Evolutionary conservation across 2,888 invertebrate genomes (phyloP).

Genomic region (Limnephilus auricula): DNA sequence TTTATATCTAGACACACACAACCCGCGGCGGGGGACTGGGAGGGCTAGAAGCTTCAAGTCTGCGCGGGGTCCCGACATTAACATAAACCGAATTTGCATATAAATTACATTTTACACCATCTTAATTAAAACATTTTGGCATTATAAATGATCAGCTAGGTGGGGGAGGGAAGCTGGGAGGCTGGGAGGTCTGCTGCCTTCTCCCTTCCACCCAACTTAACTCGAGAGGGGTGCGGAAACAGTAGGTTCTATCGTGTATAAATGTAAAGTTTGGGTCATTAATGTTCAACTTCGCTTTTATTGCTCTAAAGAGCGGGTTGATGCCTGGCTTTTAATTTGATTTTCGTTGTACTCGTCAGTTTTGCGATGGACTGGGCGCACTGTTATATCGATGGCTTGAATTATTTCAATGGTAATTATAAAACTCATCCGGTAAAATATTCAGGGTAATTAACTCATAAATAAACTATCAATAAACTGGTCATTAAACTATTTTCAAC

Average conservation of each 20-base stretch:
- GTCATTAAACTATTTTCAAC: too few relatives aligned
- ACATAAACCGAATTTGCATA: slow-evolving; percentile 81
- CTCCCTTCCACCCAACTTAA: slow-evolving; percentile 29
- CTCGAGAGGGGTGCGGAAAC: slow-evolving; percentile 48
- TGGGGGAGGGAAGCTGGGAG: slow-evolving; percentile 57
- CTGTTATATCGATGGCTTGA: slow-evolving; percentile 37
- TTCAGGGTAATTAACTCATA: neutral
- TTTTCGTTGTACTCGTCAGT: slow-evolving; percentile 57
- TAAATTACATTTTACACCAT: slow-evolving; percentile 81
- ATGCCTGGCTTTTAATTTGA: slow-evolving; percentile 66
- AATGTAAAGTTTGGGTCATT: slow-evolving; percentile 67
- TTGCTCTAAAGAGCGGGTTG: slow-evolving; percentile 64
- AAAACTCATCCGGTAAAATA: neutral
- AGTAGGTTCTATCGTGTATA: slow-evolving; percentile 65
- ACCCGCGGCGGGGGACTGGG: slow-evolving; percentile 19
- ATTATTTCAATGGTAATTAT: neutral
- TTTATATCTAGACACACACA: slow-evolving; percentile 63
- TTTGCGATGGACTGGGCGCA: slow-evolving; percentile 36
- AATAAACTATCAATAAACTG: neutral
- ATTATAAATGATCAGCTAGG: slow-evolving; percentile 78
- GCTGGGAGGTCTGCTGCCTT: slow-evolving; percentile 37
- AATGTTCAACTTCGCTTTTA: slow-evolving; percentile 67
- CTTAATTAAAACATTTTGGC: slow-evolving; percentile 81
- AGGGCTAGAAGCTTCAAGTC: slow-evolving; percentile 58
- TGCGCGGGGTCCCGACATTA: slow-evolving; percentile 71